phyloP scores from a whole-genome alignment of 1,140 invertebrate species.

The Eumaeus atala region DNA sequence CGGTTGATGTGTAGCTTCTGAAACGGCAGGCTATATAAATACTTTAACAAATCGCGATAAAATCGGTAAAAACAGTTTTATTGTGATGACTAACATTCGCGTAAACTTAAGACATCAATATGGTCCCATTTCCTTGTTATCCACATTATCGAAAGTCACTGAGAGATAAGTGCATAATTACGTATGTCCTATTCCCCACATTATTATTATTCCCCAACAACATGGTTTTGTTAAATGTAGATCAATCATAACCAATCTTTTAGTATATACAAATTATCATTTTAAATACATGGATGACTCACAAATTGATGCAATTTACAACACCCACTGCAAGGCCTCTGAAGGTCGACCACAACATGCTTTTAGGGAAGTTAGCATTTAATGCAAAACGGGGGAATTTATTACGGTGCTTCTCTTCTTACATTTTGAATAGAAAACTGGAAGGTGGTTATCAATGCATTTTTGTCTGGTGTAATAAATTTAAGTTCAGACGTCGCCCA shows the following conservation, averaged over 20 bases:
- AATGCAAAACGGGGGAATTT: no score
- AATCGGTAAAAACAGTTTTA: no score
- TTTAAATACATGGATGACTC: constrained; percentile 12
- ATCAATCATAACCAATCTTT: constrained; percentile 18
- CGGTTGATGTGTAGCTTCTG: no score
- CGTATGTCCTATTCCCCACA: constrained; percentile 13
- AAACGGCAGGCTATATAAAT: no score
- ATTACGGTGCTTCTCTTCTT: no score
- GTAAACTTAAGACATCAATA: no score
- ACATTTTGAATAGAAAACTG: constrained; percentile 11
- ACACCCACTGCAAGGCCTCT: constrained; percentile 18
- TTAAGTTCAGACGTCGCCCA: no score
- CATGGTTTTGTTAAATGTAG: constrained; percentile 21
- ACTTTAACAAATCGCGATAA: no score
- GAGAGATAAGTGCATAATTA: constrained; percentile 18
- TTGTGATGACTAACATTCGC: no score
- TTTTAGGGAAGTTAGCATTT: no score
- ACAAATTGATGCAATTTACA: constrained; percentile 17
- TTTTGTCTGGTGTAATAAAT: constrained; percentile 16
- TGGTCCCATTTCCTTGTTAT: constrained; percentile 15
- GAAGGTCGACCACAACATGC: constrained; percentile 17
- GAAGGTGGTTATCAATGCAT: constrained; percentile 16
- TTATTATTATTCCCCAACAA: constrained; percentile 14
- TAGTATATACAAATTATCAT: constrained; percentile 16
- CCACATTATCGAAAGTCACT: constrained; percentile 15